These are phyloP conservation scores for Ceyx erithaca DNA, from an alignment of 2,797 vertebrate species.

Conservation along the genomic window DNA sequence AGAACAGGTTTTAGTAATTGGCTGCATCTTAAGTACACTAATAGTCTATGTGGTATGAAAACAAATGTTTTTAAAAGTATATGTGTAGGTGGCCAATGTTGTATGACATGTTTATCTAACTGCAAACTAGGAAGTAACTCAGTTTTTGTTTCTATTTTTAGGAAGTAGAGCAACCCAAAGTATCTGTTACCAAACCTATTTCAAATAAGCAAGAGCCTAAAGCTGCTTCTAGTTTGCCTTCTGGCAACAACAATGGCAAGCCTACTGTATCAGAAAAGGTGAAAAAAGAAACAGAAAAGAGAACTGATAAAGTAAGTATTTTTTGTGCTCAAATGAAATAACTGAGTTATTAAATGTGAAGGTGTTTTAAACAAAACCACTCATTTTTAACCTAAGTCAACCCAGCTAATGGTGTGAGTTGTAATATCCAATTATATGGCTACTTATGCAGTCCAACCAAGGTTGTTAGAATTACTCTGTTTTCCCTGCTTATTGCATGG, in stretches of 20 bases:
- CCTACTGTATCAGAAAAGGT: conserved; percentile 87
- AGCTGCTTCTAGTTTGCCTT: conserved; percentile 83
- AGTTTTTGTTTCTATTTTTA: conserved; percentile 61
- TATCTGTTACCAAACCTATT: conserved; percentile 86
- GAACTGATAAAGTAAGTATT: conserved; percentile 88
- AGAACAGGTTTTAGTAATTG: background rate
- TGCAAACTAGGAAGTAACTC: background rate
- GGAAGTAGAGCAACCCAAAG: conserved; percentile 91
- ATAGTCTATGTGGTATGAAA: background rate
- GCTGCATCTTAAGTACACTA: background rate
- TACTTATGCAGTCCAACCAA: background rate
- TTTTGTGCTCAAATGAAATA: background rate
- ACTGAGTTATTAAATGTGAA: background rate
- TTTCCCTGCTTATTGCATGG: background rate
- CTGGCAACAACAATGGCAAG: conserved; percentile 87
- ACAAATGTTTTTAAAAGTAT: background rate
- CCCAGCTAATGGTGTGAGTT: background rate
- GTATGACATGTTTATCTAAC: background rate
- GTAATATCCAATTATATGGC: background rate
- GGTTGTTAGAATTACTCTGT: background rate
- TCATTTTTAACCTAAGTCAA: background rate
- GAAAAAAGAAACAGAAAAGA: conserved; percentile 95
- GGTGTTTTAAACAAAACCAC: background rate
- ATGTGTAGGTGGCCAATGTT: background rate
- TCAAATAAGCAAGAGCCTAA: conserved; percentile 92